A percentile compares a stretch with the other conserved stretches of the same genome.
Evolutionary conservation across 2,113 vertebrate species (phyloP).

Genomic region (Cololabis saira): DNA sequence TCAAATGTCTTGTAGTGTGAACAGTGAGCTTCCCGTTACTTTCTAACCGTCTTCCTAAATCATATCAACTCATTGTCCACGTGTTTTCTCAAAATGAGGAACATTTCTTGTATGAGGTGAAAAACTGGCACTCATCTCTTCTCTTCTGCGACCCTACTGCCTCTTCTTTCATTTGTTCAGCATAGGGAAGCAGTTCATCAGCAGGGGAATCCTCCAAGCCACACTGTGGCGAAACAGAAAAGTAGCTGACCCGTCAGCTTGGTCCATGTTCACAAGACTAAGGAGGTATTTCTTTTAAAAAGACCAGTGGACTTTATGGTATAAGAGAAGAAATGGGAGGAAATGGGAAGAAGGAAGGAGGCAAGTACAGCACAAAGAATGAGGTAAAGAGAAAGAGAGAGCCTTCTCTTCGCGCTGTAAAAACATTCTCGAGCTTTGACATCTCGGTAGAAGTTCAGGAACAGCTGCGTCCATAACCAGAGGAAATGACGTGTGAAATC

Average conservation of each 20-base stretch:
- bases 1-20: constrained; percentile 9
- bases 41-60: background rate
- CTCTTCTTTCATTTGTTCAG: constrained; percentile 2
- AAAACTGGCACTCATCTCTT: constrained; percentile 5
- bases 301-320: constrained; percentile 23
- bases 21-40: background rate
- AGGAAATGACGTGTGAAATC: background rate
- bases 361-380: constrained; percentile 29
- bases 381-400: constrained; percentile 1
- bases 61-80: background rate
- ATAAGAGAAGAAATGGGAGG: background rate
- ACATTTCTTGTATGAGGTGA: background rate
- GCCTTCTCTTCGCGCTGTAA: constrained; percentile 3
- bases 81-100: background rate
- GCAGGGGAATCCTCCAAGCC: constrained; percentile 41
- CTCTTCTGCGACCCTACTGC: background rate
- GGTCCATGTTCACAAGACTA: constrained; percentile 40
- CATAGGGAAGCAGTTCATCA: constrained; percentile 15
- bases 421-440: background rate
- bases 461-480: background rate
- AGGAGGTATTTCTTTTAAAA: constrained; percentile 34
- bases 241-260: constrained; percentile 51
- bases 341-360: background rate
- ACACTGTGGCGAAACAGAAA: constrained; percentile 65
- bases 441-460: constrained; percentile 36